Conservation (phyloP, 2,113 vertebrate species). For the Rhegmatorhina hoffmannsi region DNA sequence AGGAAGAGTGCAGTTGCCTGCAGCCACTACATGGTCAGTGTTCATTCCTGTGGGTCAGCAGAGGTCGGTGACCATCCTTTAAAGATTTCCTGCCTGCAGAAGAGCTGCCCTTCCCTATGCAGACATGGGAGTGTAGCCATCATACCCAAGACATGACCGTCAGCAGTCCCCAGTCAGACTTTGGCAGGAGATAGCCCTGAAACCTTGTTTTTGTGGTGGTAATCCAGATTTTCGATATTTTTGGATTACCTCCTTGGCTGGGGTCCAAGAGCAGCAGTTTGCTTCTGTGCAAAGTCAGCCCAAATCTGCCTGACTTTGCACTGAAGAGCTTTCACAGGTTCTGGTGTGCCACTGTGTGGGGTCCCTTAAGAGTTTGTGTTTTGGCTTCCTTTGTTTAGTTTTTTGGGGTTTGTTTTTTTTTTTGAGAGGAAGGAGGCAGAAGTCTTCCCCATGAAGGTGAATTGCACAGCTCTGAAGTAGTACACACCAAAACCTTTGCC, state of each 20-base stretch:
- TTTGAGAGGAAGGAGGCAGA: accelerated
- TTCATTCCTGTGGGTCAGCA: background rate
- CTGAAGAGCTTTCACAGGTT: background rate
- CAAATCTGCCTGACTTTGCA: background rate
- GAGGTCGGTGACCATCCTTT: background rate
- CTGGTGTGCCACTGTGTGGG: background rate
- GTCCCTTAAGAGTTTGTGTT: background rate
- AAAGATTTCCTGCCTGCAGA: background rate
- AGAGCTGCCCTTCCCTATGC: background rate
- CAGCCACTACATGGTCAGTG: background rate
- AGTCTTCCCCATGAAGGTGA: background rate
- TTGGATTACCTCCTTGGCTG: background rate
- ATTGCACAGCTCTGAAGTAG: background rate
- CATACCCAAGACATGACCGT: background rate
- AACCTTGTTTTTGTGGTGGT: accelerated
- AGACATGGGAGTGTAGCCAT: background rate
- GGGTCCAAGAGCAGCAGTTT: background rate
- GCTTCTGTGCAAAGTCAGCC: background rate
- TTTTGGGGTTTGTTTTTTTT: too few species aligned
- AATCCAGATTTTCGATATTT: background rate
- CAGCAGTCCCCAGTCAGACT: background rate
- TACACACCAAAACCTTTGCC: background rate
- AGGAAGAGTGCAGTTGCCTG: background rate
- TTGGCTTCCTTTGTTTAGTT: background rate
- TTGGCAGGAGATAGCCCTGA: background rate